Base-by-base conservation (phyloP, 2,888 invertebrate species). In the Callimorpha dominula region DNA sequence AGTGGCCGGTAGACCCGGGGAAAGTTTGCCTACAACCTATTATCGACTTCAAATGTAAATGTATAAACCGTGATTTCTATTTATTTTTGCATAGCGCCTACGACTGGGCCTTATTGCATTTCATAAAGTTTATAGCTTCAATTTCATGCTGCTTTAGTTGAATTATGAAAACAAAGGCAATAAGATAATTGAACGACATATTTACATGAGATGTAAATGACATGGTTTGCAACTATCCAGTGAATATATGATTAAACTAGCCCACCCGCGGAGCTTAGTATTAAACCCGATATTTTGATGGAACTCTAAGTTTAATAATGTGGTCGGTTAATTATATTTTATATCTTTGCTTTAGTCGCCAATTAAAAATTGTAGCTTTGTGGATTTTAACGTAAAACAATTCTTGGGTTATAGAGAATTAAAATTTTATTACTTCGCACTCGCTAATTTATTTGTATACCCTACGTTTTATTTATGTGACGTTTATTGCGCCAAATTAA, bases 181-280 rank as follows among this genome's bases (percentile, higher is more conserved):
- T 75, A 78, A 76, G 78, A 77, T 79, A 81, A 83, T 84, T 69
- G 74, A 76, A 82, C 77, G 78, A 81, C 81, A 74, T 74, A 76
- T 78, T 83, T 79, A 78, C 82, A 83, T 78, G 78, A 76, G 78
- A 86, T 82, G 83, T 86, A 85, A 85, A 85, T 85, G 80, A 85
- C 83, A 85, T 81, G 84, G 82, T 85, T 81, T 79, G 80, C 78
- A 81, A 83, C 78, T 83, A 82, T 81, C 82, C 74, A 79, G 78
- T 78, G 70, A 80, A 80, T 85, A 78, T 83, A 79, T 81, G 75
- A 77, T 73, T 73, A 80, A 79, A 69, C 76, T 71, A 60, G 87
- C 77, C 89, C 89, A 88, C 88, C 88, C 86, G 82, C 79, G 76
- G 64, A 75, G 86, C 76, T 75, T 74, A 71, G 74, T 76, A 74